Conservation (phyloP, 2,113 vertebrate genomes). For the Cynopterus brachyotis region DNA sequence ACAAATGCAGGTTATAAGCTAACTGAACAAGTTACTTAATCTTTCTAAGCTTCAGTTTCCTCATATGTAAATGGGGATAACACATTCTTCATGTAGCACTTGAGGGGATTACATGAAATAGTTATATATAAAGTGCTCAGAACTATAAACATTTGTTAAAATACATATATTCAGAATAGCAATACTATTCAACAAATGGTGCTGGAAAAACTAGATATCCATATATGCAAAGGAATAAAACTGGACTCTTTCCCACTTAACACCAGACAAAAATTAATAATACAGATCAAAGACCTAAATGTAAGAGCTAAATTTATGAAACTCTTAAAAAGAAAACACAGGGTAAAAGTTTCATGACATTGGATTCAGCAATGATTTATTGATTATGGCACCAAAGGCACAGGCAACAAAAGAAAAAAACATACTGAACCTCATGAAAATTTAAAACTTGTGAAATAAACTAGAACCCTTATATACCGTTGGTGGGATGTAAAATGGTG, state of each 20-base stretch:
- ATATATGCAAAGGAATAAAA: neutral
- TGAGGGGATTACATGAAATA: neutral
- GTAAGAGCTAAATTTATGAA: neutral
- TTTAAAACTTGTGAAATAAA: neutral
- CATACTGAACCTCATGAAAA: neutral
- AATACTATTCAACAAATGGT: neutral
- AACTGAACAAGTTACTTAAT: neutral
- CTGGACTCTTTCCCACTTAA: neutral
- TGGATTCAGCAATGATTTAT: neutral
- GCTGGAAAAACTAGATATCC: neutral
- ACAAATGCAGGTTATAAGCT: neutral
- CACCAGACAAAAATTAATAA: neutral
- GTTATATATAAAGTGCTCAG: neutral
- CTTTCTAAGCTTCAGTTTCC: neutral
- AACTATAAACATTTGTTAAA: neutral
- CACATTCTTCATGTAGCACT: neutral
- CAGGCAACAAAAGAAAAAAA: neutral
- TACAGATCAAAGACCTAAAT: neutral
- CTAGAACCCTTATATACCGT: neutral
- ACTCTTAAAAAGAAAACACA: neutral
- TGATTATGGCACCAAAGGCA: neutral
- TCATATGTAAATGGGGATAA: neutral
- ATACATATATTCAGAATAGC: neutral
- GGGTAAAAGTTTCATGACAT: neutral
- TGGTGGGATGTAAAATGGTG: neutral